Percentiles rank a stretch among this genome's conserved stretches.
phyloP scores from a whole-genome alignment of 2,113 vertebrate species.

The Tyto alba region DNA sequence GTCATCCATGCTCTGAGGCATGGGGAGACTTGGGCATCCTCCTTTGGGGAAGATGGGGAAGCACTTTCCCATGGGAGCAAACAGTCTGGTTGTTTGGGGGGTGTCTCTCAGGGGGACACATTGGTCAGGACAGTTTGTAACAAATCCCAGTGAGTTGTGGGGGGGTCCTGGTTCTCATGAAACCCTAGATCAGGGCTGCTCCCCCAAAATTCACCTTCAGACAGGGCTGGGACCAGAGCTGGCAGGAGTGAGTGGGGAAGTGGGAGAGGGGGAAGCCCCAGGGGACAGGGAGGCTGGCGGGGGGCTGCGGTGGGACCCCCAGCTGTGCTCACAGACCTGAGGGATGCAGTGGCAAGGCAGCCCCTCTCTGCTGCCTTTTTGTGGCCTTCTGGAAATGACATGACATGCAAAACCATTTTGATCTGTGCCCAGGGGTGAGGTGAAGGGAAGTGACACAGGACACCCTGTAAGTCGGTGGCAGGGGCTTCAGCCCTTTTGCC shows the following conservation, averaged over 20 bases:
- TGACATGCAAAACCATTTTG: neutral
- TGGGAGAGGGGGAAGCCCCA: neutral
- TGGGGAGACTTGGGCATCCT: neutral
- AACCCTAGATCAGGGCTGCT: neutral
- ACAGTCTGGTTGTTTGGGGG: neutral
- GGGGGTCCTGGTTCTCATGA: neutral
- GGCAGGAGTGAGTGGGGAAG: neutral
- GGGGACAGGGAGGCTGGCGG: neutral
- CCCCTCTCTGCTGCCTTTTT: neutral
- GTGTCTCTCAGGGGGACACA: neutral
- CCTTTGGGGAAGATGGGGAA: neutral
- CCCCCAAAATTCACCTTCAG: neutral
- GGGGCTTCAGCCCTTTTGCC: neutral
- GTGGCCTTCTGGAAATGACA: neutral
- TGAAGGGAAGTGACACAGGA: neutral
- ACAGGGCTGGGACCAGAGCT: neutral
- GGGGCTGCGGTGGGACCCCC: too few relatives aligned
- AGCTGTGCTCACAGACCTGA: too few relatives aligned
- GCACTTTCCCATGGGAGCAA: neutral
- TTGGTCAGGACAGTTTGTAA: neutral
- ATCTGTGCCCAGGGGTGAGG: neutral
- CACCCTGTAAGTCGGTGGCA: neutral
- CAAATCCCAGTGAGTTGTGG: neutral
- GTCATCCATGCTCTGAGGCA: accelerated
- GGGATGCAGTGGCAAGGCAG: neutral